phyloP scores from a whole-genome alignment of 92 coral and sea anemone species.

The Heteractis magnifica region DNA sequence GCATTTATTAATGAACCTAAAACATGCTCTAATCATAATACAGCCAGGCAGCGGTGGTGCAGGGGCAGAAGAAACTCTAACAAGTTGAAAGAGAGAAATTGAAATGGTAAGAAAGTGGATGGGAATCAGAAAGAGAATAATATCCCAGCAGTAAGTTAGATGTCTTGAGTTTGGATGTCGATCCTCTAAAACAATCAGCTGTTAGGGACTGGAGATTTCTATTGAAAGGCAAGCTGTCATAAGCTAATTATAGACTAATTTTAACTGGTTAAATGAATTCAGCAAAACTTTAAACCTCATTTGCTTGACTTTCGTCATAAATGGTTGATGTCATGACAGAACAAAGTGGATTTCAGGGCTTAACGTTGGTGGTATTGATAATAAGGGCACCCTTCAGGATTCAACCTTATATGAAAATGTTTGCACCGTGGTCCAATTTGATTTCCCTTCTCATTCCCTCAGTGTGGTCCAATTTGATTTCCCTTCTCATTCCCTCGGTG shows the following conservation, averaged over 20 bases:
- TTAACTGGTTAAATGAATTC: background rate
- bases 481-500: no score
- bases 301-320: no score
- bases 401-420: no score
- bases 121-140: background rate
- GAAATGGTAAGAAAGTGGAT: constrained; percentile 1
- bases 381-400: no score
- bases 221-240: background rate
- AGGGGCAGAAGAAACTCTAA: background rate
- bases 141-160: background rate
- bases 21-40: background rate
- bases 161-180: background rate
- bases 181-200: background rate
- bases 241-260: background rate
- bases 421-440: no score
- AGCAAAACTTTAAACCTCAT: no score
- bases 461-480: no score
- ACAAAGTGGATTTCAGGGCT: constrained; percentile 6
- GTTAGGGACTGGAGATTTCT: background rate
- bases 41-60: background rate
- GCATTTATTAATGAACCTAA: background rate
- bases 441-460: no score
- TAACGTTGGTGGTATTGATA: no score
- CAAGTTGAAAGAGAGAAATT: background rate
- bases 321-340: constrained; percentile 9